These are phyloP conservation scores for Lophius americanus DNA, from an alignment of 2,797 vertebrate genomes.

Conservation along the genomic window DNA sequence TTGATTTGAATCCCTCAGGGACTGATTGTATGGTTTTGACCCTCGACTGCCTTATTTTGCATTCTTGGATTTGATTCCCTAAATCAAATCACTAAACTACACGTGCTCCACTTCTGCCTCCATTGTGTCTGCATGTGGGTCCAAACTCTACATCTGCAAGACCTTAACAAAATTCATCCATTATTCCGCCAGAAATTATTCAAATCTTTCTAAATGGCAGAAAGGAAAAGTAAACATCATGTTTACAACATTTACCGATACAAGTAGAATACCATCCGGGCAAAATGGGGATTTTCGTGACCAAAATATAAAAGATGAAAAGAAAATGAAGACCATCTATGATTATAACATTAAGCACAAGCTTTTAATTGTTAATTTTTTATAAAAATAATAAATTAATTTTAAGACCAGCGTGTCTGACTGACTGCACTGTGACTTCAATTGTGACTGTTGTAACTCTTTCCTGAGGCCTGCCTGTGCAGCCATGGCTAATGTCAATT, in stretches of 20 bases:
- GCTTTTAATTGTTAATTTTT: neutral
- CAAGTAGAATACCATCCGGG: neutral
- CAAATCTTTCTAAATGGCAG: too few relatives aligned
- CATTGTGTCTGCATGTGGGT: too few relatives aligned
- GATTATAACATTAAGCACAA: neutral
- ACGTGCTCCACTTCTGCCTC: too few relatives aligned
- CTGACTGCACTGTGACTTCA: neutral
- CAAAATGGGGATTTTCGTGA: neutral
- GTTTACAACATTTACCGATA: neutral
- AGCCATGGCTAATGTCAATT: constrained; percentile 76
- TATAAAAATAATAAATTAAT: neutral
- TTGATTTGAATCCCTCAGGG: too few relatives aligned
- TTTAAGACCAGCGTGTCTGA: neutral
- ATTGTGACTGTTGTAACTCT: constrained; percentile 29
- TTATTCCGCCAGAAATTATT: too few relatives aligned
- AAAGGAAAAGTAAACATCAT: neutral
- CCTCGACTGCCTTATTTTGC: too few relatives aligned
- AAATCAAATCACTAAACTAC: too few relatives aligned
- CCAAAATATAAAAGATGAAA: constrained; percentile 14
- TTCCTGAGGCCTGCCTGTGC: constrained; percentile 15
- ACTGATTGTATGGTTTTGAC: too few relatives aligned
- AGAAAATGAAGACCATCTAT: neutral
- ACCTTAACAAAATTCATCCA: too few relatives aligned
- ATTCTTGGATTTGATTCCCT: too few relatives aligned
- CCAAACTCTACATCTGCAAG: too few relatives aligned